phyloP scores from a whole-genome alignment of 1,140 invertebrate species.

The Euura lappo region DNA sequence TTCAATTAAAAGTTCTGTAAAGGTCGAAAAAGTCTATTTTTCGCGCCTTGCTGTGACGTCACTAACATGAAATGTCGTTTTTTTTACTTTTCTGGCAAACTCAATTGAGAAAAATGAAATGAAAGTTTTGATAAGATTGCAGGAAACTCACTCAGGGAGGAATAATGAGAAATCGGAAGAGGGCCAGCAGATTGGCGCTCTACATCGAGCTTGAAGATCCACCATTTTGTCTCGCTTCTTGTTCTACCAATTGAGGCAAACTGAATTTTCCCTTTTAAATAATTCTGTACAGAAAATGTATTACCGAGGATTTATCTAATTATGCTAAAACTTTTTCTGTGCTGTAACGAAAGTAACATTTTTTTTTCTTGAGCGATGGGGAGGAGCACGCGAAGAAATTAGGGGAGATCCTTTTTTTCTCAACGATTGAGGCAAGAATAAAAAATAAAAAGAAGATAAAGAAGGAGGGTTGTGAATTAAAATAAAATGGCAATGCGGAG shows the following conservation, averaged over 20 bases:
- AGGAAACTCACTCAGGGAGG: neutral
- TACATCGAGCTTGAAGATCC: constrained; percentile 41
- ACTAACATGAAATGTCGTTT: too few relatives aligned
- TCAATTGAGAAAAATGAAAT: too few relatives aligned
- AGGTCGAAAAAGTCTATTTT: too few relatives aligned
- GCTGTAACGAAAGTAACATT: too few relatives aligned
- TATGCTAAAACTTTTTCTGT: too few relatives aligned
- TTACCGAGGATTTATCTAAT: too few relatives aligned
- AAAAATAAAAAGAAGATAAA: neutral
- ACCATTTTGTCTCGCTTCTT: constrained; percentile 18
- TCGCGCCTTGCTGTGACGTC: too few relatives aligned
- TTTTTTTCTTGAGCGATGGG: neutral
- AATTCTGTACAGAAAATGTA: too few relatives aligned
- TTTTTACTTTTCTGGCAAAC: too few relatives aligned
- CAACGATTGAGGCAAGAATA: neutral
- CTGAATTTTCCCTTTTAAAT: neutral
- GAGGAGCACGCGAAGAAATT: neutral
- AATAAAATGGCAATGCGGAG: neutral
- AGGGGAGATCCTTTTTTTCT: neutral
- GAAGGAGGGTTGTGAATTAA: neutral
- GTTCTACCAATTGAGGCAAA: neutral
- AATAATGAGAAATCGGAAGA: neutral
- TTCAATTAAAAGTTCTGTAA: too few relatives aligned
- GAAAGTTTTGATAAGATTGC: too few relatives aligned
- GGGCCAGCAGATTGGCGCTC: constrained; percentile 39